Conservation (phyloP, 2,888 invertebrate genomes). For the Heterodera filipjevi region DNA sequence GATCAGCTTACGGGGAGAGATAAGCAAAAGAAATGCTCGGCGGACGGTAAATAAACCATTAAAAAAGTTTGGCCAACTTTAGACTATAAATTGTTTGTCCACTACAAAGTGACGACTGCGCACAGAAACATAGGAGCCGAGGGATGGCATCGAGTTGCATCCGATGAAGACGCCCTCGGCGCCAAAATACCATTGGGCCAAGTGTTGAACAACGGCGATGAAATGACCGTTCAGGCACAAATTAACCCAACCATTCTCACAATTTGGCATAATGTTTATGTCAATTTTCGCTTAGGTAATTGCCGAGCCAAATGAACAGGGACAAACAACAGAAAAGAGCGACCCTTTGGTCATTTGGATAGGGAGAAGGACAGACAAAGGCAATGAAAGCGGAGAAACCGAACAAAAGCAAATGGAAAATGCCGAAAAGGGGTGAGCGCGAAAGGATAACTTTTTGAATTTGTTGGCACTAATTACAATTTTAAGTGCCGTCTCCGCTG, state of each 20-base stretch:
- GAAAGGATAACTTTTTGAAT: too few species aligned
- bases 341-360: constrained; percentile 21
- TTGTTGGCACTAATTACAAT: not conserved
- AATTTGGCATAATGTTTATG: not conserved
- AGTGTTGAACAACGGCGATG: constrained; percentile 30
- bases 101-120: constrained; percentile 21
- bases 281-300: constrained; percentile 23
- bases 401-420: constrained; percentile 2
- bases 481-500: constrained; percentile 33
- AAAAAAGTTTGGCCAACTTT: not conserved
- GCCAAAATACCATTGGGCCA: constrained; percentile 21
- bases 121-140: not conserved
- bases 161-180: constrained; percentile 20
- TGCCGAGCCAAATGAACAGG: constrained; percentile 10
- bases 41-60: too few species aligned
- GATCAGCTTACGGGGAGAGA: too few species aligned
- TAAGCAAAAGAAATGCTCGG: too few species aligned
- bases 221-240: constrained; percentile 31
- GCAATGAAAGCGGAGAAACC: constrained; percentile 3
- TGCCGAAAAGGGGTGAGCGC: not conserved
- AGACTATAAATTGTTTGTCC: constrained; percentile 28
- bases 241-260: not conserved
- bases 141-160: constrained; percentile 19
- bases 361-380: constrained; percentile 42
- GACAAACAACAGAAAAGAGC: not conserved